phyloP scores from a whole-genome alignment of 2,113 vertebrate species.

The Nyctereutes procyonoides region DNA sequence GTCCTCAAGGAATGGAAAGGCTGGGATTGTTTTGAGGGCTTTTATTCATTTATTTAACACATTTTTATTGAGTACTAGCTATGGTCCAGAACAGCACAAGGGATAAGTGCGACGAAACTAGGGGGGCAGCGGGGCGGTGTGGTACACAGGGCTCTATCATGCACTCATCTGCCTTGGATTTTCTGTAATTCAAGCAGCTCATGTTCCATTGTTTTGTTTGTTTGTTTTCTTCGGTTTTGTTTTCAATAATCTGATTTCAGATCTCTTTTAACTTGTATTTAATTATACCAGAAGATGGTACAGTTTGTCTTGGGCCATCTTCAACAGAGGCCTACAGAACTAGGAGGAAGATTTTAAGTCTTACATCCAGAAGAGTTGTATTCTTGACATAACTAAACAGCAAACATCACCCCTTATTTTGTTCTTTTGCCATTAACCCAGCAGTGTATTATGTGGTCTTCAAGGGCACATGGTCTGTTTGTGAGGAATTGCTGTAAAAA shows the following conservation, averaged over 20 bases:
- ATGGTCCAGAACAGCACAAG: neutral
- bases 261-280: neutral
- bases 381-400: neutral
- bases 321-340: neutral
- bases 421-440: neutral
- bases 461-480: neutral
- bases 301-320: neutral
- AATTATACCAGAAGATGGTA: neutral
- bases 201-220: neutral
- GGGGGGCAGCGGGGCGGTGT: neutral
- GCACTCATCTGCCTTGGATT: neutral
- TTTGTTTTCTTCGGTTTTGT: neutral
- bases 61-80: neutral
- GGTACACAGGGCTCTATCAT: rapidly evolving
- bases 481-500: neutral
- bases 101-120: too few species aligned
- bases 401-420: neutral
- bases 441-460: neutral
- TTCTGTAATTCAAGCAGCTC: neutral
- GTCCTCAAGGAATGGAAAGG: neutral
- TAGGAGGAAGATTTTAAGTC: neutral
- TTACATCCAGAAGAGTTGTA: neutral
- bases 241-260: neutral
- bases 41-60: neutral
- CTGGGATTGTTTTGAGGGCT: neutral